phyloP scores from a whole-genome alignment of 2,113 vertebrate genomes.

The Xyliphius kryptos region DNA sequence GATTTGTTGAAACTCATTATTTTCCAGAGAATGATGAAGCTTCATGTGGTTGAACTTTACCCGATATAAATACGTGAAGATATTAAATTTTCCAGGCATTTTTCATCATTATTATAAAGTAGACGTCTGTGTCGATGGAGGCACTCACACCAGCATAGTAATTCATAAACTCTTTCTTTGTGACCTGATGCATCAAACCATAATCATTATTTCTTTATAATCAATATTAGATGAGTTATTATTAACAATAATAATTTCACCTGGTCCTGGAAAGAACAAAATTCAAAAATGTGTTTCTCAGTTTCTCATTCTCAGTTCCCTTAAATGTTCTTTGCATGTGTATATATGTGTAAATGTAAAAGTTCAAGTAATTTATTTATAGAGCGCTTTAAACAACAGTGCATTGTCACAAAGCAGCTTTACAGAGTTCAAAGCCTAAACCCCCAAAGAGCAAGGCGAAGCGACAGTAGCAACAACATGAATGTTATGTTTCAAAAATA shows the following conservation, averaged over 20 bases:
- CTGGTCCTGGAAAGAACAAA: not conserved
- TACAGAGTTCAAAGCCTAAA: too few relatives aligned
- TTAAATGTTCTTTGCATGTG: too few relatives aligned
- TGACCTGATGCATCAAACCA: slow-evolving; percentile 68
- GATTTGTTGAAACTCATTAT: not conserved
- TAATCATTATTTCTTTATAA: not conserved
- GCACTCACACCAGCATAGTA: slow-evolving; percentile 83
- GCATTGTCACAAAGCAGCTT: too few relatives aligned
- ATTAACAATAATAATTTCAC: not conserved
- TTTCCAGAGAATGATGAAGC: not conserved
- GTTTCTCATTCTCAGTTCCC: too few relatives aligned
- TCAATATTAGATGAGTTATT: too few relatives aligned
- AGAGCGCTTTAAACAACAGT: too few relatives aligned
- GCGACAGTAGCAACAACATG: too few relatives aligned
- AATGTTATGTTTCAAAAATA: too few relatives aligned
- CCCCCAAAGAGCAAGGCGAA: too few relatives aligned
- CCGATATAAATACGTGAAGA: slow-evolving; percentile 12
- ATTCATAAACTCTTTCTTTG: slow-evolving; percentile 84
- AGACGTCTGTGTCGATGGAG: slow-evolving; percentile 76
- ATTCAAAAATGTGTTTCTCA: too few relatives aligned
- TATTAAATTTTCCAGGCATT: slow-evolving; percentile 70
- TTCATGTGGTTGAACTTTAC: slow-evolving; percentile 36
- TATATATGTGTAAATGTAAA: too few relatives aligned
- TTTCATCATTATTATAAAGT: slow-evolving; percentile 83
- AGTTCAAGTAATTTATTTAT: too few relatives aligned